Evolutionary conservation across 92 coral and sea anemone genomes (phyloP).

Genomic region (Meandrina meandrites): DNA sequence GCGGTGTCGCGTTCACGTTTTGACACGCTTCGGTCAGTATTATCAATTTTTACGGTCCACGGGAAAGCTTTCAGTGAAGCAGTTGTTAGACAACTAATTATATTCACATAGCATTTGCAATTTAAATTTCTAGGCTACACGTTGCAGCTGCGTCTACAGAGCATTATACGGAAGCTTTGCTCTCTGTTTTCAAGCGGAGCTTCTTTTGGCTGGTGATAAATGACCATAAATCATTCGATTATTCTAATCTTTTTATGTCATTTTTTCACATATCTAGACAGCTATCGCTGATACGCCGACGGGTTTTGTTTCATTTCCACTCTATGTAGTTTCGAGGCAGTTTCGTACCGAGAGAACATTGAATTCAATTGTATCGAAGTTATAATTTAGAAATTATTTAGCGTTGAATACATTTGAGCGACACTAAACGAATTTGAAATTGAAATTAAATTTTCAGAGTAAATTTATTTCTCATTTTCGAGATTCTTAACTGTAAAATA

Average conservation of each 20-base stretch:
- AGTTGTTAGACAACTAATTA: constrained; percentile 24
- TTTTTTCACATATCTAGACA: background rate
- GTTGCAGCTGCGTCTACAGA: constrained; percentile 37
- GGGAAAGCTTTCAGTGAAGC: constrained; percentile 9
- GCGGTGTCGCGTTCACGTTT: constrained; percentile 9
- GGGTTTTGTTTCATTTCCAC: background rate
- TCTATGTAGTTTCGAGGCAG: background rate
- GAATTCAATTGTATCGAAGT: background rate
- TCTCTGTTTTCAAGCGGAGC: background rate
- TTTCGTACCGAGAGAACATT: background rate
- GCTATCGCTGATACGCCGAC: background rate
- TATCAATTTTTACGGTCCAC: constrained; percentile 6
- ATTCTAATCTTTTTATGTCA: background rate
- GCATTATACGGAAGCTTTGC: background rate
- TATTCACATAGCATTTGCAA: constrained; percentile 50
- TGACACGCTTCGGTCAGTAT: constrained; percentile 16
- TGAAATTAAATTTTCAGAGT: no score
- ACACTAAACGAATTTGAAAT: background rate
- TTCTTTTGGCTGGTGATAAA: background rate
- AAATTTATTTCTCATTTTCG: background rate
- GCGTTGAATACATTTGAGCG: background rate
- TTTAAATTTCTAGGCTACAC: constrained; percentile 43
- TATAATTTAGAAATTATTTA: background rate
- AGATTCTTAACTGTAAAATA: background rate
- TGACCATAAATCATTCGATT: background rate